Conservation (phyloP, 2,113 vertebrate species). For the Notothenia coriiceps region DNA sequence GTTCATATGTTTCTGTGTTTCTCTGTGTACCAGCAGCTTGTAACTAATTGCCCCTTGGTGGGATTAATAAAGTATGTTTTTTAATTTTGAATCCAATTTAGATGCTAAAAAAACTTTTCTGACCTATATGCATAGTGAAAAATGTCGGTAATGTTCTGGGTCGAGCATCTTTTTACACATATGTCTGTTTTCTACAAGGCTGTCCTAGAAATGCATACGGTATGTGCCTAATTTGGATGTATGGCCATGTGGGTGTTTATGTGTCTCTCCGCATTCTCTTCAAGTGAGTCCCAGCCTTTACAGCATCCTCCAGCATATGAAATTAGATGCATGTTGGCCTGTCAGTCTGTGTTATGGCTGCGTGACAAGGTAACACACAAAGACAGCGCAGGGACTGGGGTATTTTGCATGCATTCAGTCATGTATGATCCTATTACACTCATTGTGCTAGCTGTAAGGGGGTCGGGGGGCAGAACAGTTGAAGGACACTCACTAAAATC, state of each 20-base stretch:
- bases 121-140: not conserved
- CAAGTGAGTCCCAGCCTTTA: conserved; percentile 22
- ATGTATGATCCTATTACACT: conserved; percentile 64
- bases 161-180: not conserved
- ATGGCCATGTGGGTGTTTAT: not conserved
- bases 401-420: conserved; percentile 54
- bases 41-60: too few species aligned
- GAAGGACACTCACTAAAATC: conserved; percentile 42
- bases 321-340: conserved; percentile 61
- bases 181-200: not conserved
- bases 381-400: conserved; percentile 34
- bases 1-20: too few species aligned
- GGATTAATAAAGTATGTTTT: too few species aligned
- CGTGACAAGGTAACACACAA: conserved; percentile 38
- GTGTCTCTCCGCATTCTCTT: conserved; percentile 15
- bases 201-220: conserved; percentile 8
- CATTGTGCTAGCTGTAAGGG: conserved; percentile 19
- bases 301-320: conserved; percentile 6
- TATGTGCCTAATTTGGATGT: not conserved
- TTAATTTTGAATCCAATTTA: not conserved
- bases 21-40: too few species aligned
- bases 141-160: not conserved
- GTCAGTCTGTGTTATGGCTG: conserved; percentile 46
- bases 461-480: not conserved
- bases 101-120: not conserved